phyloP scores from a whole-genome alignment of 2,797 vertebrate species.

The Holocentrus rufus region DNA sequence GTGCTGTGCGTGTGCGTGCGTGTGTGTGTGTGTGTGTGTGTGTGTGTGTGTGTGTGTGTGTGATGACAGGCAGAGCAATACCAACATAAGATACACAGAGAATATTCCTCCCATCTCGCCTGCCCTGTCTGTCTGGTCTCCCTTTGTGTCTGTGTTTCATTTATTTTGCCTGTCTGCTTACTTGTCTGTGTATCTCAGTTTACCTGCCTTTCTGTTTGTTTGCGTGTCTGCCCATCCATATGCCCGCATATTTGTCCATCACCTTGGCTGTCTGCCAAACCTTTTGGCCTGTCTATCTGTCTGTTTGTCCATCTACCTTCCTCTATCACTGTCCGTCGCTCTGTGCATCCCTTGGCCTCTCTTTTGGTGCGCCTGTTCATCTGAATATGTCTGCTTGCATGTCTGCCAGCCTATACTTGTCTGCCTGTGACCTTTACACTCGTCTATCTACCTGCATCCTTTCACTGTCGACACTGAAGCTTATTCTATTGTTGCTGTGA shows the following conservation, averaged over 20 bases:
- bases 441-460: conserved; percentile 1
- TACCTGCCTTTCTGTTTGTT: conserved; percentile 34
- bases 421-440: neutral
- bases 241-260: conserved; percentile 57
- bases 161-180: conserved; percentile 37
- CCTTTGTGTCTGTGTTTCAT: conserved; percentile 44
- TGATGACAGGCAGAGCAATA: conserved; percentile 27
- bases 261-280: conserved; percentile 47
- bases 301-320: conserved; percentile 9
- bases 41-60: conserved; percentile 9
- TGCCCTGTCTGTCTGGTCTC: conserved; percentile 13
- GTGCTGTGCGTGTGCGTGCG: conserved; percentile 33
- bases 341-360: neutral
- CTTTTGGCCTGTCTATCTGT: conserved; percentile 14
- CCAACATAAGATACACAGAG: conserved; percentile 26
- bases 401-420: conserved; percentile 10
- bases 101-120: conserved; percentile 29
- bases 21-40: conserved; percentile 17
- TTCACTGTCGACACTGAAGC: neutral
- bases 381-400: conserved; percentile 26
- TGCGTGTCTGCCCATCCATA: conserved; percentile 45
- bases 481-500: neutral
- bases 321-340: conserved; percentile 12
- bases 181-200: neutral
- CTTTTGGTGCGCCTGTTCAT: conserved; percentile 13